Evolutionary conservation across 2,113 vertebrate species (phyloP), one percentile per base, ranked within the genome.

Genomic region (Oncorhynchus tshawytscha): DNA sequence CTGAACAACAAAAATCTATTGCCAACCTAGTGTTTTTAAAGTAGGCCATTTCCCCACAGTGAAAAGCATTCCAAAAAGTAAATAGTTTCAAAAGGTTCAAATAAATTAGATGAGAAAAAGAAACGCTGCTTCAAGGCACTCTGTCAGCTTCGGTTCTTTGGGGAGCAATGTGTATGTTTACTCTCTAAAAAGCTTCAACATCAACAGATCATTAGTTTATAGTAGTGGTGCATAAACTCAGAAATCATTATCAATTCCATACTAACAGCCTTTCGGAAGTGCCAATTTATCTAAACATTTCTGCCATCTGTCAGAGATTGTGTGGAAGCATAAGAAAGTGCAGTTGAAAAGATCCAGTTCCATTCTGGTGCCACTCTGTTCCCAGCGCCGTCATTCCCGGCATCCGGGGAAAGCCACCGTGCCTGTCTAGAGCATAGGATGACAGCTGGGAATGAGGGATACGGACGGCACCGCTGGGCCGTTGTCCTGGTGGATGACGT

Each of bases 141-240:
- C 39, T 75, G 45, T 75, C 73, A 65, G 72, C 18, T 62, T 39
- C 3, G 2, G 18, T 74, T 57, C 72, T 24, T 74, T 34, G 39
- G 72, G 16, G 64, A 73, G 57, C 29, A 34, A 74, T 74, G 31
- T 65, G 29, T 25, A 48, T 76, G 51, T 72, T 65, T 57, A 71
- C 13, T 15, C 39, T 11, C 11, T 29, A 12, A 71, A 70, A 13
- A 27, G 2, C 70, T 29, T 39, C 62, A 60, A 24, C 29, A 25
- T 54, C 45, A 73, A 67, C 71, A 69, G 24, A 25, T 69, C 59
- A 73, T 74, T 64, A 64, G n/a, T 22, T 59, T 29, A 13, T 59
- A 69, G 39, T 60, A 70, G 49, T 18, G 59, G 71, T 25, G 66
- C 54, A 70, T 78, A 31, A 74, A 27, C 59, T 22, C 15, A 4